Evolutionary conservation across 2,113 vertebrate genomes (phyloP), one percentile per base, ranked within the genome.

Genomic region (Rhizomys pruinosus): DNA sequence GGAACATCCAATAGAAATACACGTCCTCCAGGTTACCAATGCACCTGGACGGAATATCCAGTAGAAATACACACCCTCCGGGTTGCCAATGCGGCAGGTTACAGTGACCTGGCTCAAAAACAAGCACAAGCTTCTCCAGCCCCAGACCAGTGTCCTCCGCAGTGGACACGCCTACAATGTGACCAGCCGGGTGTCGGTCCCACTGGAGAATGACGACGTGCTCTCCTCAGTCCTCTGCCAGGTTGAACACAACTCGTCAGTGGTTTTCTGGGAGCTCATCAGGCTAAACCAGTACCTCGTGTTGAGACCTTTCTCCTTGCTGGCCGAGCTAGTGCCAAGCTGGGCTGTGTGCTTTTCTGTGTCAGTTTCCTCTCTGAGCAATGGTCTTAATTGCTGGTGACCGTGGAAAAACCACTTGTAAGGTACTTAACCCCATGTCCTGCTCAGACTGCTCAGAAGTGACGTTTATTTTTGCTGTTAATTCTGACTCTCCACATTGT

Each of bases 41-140:
- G 74, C 84, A 55, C 93, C 52, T 0, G 94, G 91, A 52, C 66
- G 64, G 0, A 86, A 22, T 91, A 94, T 94, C 66, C 93, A 5
- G 3, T n/a, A 96, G 79, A 96, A 3, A 0, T 86, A 89, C 82
- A 68, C 0, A 0, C 86, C 37, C 19, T 84, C 82, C 0, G 44
- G 59, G 1, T n/a, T 90, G 47, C 2, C 11, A 4, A 84, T 37
- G 0, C 15, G 0, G 4, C 93, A 87, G 1, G 8, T 93, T 5
- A 89, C 22, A 0, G 93, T 96, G 87, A 91, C 39, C 63, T 95
- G 92, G 80, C 5, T 89, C n/a, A 91, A 95, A 82, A 95, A 93
- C 80, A 80, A 34, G n/a, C 68, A 4, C 1, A 4, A n/a, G 8
- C 69, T 80, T 59, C 90, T 29, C 4, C 16, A 57, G 23, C 0